phyloP scores from a whole-genome alignment of 2,888 invertebrate genomes.

The Mythimna albipuncta region DNA sequence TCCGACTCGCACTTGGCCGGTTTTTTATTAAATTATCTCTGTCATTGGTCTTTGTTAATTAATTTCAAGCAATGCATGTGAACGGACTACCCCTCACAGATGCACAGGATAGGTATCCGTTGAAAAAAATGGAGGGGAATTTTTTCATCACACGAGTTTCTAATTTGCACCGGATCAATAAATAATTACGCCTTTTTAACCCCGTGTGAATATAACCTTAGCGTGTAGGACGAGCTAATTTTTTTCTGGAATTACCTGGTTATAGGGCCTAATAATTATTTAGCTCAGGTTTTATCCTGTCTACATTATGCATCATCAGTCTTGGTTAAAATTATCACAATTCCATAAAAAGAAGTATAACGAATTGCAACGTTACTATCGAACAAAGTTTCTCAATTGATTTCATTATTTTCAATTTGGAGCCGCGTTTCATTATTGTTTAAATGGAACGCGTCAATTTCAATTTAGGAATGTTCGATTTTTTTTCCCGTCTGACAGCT shows the following conservation, averaged over 20 bases:
- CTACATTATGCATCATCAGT: background rate
- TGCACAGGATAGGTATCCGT: conserved; percentile 67
- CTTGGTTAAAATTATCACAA: conserved; percentile 3
- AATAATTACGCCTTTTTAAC: conserved; percentile 77
- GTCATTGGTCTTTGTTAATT: conserved; percentile 56
- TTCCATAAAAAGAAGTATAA: conserved; percentile 45
- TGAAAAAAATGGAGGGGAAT: conserved; percentile 77
- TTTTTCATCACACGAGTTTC: conserved; percentile 68
- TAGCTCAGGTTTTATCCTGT: conserved; percentile 2
- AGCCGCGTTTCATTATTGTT: conserved; percentile 83
- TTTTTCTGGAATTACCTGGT: conserved; percentile 25
- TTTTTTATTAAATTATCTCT: background rate
- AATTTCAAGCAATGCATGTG: conserved; percentile 65
- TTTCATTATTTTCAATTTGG: conserved; percentile 86
- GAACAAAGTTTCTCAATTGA: conserved; percentile 78
- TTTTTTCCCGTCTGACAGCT: conserved; percentile 78
- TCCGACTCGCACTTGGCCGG: too few species aligned
- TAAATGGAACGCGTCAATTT: conserved; percentile 89
- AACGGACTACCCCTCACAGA: conserved; percentile 64
- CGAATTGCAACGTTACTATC: conserved; percentile 67
- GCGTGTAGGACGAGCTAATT: conserved; percentile 63
- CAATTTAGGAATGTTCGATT: conserved; percentile 82
- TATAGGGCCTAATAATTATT: conserved; percentile 22
- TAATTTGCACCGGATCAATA: conserved; percentile 84
- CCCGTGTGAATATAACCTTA: conserved; percentile 85